A percentile compares a stretch with the other conserved stretches of the same genome.
Conservation (phyloP, 2,888 invertebrate genomes). For the Pherbina coryleti region DNA sequence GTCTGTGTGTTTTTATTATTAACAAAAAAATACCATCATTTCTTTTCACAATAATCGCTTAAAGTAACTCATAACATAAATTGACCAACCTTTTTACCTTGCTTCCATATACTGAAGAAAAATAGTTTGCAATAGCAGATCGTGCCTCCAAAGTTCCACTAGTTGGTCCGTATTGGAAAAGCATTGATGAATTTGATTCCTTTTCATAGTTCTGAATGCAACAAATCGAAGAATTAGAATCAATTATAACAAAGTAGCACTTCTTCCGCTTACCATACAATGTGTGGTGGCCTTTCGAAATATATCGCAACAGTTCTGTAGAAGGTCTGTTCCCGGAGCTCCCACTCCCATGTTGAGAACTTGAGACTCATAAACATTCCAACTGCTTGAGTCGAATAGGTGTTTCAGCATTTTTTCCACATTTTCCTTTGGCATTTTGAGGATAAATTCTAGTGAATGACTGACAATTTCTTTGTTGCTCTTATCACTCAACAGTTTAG, state of each 20-base stretch:
- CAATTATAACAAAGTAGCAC: not conserved
- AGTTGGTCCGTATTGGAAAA: constrained; percentile 73
- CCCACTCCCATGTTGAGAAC: constrained; percentile 72
- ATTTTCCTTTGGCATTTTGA: constrained; percentile 46
- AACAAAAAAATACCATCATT: not conserved
- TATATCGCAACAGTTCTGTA: constrained; percentile 69
- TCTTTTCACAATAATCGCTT: too few relatives aligned
- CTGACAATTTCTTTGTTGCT: not conserved
- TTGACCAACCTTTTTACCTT: constrained; percentile 66
- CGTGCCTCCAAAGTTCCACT: constrained; percentile 71
- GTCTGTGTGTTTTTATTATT: too few relatives aligned
- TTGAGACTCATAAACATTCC: constrained; percentile 70
- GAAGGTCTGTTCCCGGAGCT: constrained; percentile 72
- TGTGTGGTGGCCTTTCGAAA: constrained; percentile 70
- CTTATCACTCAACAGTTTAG: not conserved
- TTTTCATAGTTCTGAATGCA: constrained; percentile 57
- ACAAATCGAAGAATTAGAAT: not conserved
- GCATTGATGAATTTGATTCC: constrained; percentile 55
- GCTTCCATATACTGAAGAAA: constrained; percentile 69
- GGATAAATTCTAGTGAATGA: not conserved
- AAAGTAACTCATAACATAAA: constrained; percentile 3
- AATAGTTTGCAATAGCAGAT: constrained; percentile 70
- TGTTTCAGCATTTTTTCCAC: constrained; percentile 64
- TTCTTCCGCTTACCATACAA: constrained; percentile 67
- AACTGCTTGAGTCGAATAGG: constrained; percentile 70